Evolutionary conservation across 1,140 invertebrate genomes (phyloP).

Genomic region (Sitobion miscanthi): DNA sequence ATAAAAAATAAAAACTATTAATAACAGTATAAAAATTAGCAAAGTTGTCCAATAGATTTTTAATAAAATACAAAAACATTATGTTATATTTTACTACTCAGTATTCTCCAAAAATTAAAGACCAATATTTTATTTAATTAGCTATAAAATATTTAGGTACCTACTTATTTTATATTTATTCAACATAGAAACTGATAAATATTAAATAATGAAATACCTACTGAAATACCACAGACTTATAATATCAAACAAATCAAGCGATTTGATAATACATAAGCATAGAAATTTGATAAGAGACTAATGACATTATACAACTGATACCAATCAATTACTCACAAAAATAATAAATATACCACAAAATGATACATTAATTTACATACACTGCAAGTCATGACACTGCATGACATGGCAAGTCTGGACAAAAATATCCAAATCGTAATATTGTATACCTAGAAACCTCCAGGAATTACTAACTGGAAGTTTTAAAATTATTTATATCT

Average conservation of each 20-base stretch:
- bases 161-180: background rate
- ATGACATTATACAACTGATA: background rate
- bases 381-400: background rate
- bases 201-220: background rate
- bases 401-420: background rate
- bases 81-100: background rate
- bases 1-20: background rate
- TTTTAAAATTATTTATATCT: background rate
- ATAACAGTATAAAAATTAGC: background rate
- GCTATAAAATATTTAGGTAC: background rate
- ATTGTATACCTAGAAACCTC: background rate
- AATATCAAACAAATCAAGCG: background rate
- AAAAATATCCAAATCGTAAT: background rate
- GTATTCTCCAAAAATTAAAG: background rate
- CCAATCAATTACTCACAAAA: background rate
- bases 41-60: background rate
- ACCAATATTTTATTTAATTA: background rate
- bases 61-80: background rate
- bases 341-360: background rate
- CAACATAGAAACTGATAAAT: background rate
- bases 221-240: too few species aligned
- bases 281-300: background rate
- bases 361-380: background rate
- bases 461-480: background rate
- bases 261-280: background rate